These are phyloP conservation scores for Torymus texanus DNA, from an alignment of 2,888 invertebrate species.

Conservation along the genomic window DNA sequence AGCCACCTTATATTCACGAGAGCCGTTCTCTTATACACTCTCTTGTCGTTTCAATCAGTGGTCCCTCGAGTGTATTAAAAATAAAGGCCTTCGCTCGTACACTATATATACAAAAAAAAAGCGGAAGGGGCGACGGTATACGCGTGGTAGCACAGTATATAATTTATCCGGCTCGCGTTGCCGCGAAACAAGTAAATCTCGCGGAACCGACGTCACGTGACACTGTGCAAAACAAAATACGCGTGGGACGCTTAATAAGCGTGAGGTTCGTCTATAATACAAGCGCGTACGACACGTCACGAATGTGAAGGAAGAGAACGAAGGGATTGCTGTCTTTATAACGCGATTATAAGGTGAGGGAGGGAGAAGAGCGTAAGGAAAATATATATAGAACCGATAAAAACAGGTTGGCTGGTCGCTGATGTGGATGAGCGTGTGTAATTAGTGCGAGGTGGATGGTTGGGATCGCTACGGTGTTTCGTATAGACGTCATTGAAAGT, in stretches of 20 bases:
- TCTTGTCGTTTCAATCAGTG: conserved; percentile 52
- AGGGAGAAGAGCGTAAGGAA: conserved; percentile 30
- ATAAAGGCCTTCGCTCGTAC: conserved; percentile 23
- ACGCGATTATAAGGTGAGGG: conserved; percentile 59
- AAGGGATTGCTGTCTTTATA: conserved; percentile 59
- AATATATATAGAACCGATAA: conserved; percentile 56
- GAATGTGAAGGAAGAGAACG: background rate
- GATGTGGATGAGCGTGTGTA: conserved; percentile 48
- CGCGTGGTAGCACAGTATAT: conserved; percentile 42
- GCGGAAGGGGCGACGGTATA: background rate
- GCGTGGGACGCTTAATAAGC: conserved; percentile 29
- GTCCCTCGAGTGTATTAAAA: conserved; percentile 55
- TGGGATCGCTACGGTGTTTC: too few relatives aligned
- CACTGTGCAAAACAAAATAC: background rate
- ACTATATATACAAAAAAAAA: conserved; percentile 2
- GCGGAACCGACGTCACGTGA: conserved; percentile 16
- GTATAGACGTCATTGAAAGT: too few relatives aligned
- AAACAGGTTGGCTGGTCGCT: conserved; percentile 62
- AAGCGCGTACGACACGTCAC: conserved; percentile 20
- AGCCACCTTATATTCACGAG: conserved; percentile 46
- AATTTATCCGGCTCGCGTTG: conserved; percentile 57
- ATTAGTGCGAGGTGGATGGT: conserved; percentile 55
- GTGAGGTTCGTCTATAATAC: conserved; percentile 58
- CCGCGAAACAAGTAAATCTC: conserved; percentile 56
- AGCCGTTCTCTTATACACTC: background rate